Evolutionary conservation across 1,140 invertebrate species (phyloP), one percentile per base, ranked within the genome.

Genomic region (Tetraneura akinire): DNA sequence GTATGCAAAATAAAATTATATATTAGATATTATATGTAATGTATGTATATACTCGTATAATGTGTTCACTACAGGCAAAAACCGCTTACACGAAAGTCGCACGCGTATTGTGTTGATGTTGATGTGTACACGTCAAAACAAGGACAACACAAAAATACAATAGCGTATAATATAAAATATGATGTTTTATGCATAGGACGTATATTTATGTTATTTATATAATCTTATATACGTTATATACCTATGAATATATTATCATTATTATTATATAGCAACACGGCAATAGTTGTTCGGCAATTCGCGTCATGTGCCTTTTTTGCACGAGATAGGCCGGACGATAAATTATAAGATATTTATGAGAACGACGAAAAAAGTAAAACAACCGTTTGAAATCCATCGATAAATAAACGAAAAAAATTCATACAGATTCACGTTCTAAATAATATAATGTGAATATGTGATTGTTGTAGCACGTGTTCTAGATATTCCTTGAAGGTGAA

Each of bases 161-260:
- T 21, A 23, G 4, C 23, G 23, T 68, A 21, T 68, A 21, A 68
- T 68, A 55, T 42, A 55, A 73, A 21, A 68, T 68, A 55, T 42
- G 37, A 73, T 57, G 73, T 76, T 76, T 57, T 14, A 57, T 42
- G 53, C 73, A 57, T 76, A 11, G n/a, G 26, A 21, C 51, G 73
- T 76, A 74, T 73, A n/a, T 53, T 37, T 37, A 4, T 37, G 3
- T 37, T 4, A 4, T 3, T 37, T 37, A 37, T 37, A 4, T 37
- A 4, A 37, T 37, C 3, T 37, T 37, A 37, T 37, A 37, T 1
- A 32, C 26, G 18, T 32, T 66, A 11, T 1, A 18, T 23, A 6
- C 26, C n/a, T n/a, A n/a, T n/a, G n/a, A n/a, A n/a, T n/a, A n/a
- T n/a, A n/a, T n/a, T n/a, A n/a, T n/a, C n/a, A n/a, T n/a, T n/a